Base-by-base conservation (phyloP, 2,113 vertebrate species). In the Buteo buteo region DNA sequence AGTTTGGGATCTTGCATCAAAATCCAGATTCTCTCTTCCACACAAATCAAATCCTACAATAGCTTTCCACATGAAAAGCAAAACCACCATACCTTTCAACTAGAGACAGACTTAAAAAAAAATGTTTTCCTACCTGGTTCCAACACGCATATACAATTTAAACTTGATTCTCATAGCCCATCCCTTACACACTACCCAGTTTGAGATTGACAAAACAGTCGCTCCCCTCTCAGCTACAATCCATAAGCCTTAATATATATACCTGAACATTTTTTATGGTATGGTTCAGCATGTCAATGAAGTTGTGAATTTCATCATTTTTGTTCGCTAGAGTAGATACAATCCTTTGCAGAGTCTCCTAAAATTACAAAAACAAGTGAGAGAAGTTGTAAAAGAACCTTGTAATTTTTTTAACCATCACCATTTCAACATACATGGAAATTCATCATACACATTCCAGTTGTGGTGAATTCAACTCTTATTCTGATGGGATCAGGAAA, bases 311-410 rank as follows among this genome's bases (percentile, higher is more conserved):
- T 98, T 99, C 99, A 93, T 99, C 98, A 88, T 99, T 99, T 98
- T 99, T 99, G 98, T 97, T 99, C 49, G 99, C 98, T 85, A 99
- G 97, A 21, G 99, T 99, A 97, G 98, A 98, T 76, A 99, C 99
- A 97, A 99, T 99, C 97, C 99, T 98, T 90, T 98, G 98, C 91
- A 99, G 98, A 88, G 99, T 99, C 97, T 99, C 99, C 99, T 99
- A 96, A 47, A 78, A 98, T 96, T 62, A n/a, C 69, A 96, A 92
- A 83, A 95, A 94, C 28, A 50, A 88, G 16, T 1, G 0, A 77
- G 28, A 88, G 29, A 86, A 82, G 11, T 29, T 70, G 42, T 59
- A 85, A 80, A 24, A 92, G 3, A 40, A 24, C 16, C 24, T 21
- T 49, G 36, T 55, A 19, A 13, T 26, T 72, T 19, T 29, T 61